These are phyloP conservation scores for Drosophila ogumai DNA, from an alignment of 1,140 invertebrate species.

Conservation along the genomic window DNA sequence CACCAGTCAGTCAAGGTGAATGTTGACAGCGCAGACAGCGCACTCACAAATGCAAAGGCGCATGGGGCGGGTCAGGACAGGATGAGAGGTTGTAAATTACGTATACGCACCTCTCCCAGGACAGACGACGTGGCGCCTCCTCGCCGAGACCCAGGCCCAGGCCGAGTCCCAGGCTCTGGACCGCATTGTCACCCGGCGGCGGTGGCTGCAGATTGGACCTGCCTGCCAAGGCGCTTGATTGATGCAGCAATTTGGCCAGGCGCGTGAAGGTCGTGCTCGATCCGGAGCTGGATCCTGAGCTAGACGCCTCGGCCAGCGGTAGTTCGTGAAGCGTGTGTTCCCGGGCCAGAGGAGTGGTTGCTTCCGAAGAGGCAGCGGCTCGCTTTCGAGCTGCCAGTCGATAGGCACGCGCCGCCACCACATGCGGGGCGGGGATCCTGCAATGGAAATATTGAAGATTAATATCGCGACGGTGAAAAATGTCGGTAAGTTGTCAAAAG, in stretches of 20 bases:
- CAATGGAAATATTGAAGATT: slow-evolving; percentile 17
- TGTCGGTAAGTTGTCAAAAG: not conserved
- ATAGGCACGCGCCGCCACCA: slow-evolving; percentile 86
- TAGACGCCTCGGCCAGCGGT: slow-evolving; percentile 46
- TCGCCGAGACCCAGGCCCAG: slow-evolving; percentile 58
- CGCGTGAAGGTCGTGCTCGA: slow-evolving; percentile 87
- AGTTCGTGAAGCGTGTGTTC: slow-evolving; percentile 66
- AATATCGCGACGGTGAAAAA: not conserved
- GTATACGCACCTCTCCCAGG: slow-evolving; percentile 90
- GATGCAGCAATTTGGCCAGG: slow-evolving; percentile 89
- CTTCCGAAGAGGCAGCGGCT: slow-evolving; percentile 64
- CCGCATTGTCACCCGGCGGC: slow-evolving; percentile 51
- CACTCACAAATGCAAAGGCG: slow-evolving; percentile 23
- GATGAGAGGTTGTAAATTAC: slow-evolving; percentile 44
- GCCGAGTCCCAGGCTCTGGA: slow-evolving; percentile 49
- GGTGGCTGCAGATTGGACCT: slow-evolving; percentile 83
- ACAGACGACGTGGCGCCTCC: slow-evolving; percentile 88
- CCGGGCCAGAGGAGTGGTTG: slow-evolving; percentile 56
- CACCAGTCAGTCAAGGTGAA: slow-evolving; percentile 58
- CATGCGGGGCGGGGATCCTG: slow-evolving; percentile 88
- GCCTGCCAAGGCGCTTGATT: slow-evolving; percentile 84
- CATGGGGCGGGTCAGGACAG: not conserved
- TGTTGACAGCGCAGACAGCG: slow-evolving; percentile 38
- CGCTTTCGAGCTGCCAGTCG: slow-evolving; percentile 84
- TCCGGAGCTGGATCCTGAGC: slow-evolving; percentile 25